Evolutionary conservation across 2,888 invertebrate genomes (phyloP).

Genomic region (Caprella mutica): DNA sequence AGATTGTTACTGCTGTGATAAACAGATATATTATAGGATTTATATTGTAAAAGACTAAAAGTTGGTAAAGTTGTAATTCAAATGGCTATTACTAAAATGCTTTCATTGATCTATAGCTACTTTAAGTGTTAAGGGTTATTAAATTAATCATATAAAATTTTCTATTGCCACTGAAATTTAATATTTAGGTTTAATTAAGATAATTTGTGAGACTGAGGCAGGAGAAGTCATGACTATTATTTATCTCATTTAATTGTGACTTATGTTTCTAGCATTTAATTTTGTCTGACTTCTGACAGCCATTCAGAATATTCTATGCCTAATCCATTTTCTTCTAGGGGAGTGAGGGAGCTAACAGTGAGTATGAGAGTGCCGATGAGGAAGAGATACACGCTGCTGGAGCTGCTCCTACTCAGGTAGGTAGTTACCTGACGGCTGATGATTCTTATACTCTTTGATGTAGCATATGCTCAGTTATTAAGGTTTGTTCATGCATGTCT

Average conservation of each 20-base stretch:
- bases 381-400: conserved; percentile 26
- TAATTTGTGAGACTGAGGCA: not conserved
- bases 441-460: not conserved
- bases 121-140: too few species aligned
- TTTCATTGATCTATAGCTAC: too few species aligned
- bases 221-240: not conserved
- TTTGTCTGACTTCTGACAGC: too few species aligned
- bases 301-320: too few species aligned
- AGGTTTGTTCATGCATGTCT: not conserved
- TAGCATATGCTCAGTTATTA: not conserved
- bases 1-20: too few species aligned
- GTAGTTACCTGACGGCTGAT: not conserved
- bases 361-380: conserved; percentile 34
- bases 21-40: too few species aligned
- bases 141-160: too few species aligned
- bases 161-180: too few species aligned
- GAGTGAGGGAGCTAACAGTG: conserved; percentile 28
- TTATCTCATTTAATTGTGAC: not conserved
- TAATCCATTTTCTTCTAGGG: conserved; percentile 26
- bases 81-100: too few species aligned
- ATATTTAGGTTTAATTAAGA: too few species aligned
- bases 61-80: too few species aligned
- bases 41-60: too few species aligned
- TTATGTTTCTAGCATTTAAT: not conserved
- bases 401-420: conserved; percentile 9